These are phyloP conservation scores for Budorcas taxicolor DNA, from an alignment of 2,113 vertebrate species.

Conservation along the genomic window DNA sequence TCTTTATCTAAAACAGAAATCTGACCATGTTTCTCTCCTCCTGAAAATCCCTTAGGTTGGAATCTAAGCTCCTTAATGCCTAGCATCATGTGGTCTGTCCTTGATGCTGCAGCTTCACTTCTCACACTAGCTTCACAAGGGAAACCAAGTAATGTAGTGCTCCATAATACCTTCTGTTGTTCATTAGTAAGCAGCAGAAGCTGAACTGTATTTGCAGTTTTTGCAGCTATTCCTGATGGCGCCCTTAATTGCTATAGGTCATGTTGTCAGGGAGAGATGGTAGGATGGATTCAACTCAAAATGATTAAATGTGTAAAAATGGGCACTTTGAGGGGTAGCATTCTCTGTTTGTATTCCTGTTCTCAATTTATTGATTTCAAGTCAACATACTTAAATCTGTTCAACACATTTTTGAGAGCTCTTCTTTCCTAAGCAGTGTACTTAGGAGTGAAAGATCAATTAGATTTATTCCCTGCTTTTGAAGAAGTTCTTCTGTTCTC, in stretches of 20 bases:
- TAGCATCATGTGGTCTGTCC: background rate
- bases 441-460: background rate
- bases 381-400: background rate
- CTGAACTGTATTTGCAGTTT: background rate
- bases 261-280: background rate
- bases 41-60: background rate
- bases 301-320: background rate
- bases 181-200: conserved; percentile 13
- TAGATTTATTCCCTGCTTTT: background rate
- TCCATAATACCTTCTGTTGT: background rate
- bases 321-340: background rate
- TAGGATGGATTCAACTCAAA: background rate
- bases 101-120: background rate
- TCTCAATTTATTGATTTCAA: conserved; percentile 11
- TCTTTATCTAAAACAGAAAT: conserved; percentile 20
- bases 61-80: background rate
- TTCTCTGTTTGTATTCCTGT: conserved; percentile 25
- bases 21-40: background rate
- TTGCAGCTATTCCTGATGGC: background rate
- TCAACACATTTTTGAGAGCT: conserved; percentile 12
- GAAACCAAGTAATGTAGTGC: background rate
- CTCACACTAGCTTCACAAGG: background rate
- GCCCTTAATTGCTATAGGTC: background rate
- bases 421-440: background rate
- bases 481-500: background rate